phyloP scores from a whole-genome alignment of 2,888 invertebrate genomes.

The Dermolepida albohirtum region DNA sequence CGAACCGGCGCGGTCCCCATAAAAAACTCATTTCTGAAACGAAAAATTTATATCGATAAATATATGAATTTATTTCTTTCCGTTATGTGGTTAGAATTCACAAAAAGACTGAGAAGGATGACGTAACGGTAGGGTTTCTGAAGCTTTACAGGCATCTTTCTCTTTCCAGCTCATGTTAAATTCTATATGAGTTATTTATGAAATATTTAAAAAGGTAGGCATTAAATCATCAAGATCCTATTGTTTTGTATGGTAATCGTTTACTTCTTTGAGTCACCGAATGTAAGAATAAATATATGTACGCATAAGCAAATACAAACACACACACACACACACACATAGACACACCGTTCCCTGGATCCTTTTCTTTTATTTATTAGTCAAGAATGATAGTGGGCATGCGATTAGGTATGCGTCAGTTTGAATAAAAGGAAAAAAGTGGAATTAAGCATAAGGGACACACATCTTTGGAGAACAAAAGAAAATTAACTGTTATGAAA shows the following conservation, averaged over 20 bases:
- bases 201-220: constrained; percentile 43
- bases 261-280: too few relatives aligned
- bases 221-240: constrained; percentile 48
- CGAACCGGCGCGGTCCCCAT: background rate
- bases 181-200: constrained; percentile 48
- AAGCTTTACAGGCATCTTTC: background rate
- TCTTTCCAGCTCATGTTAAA: constrained; percentile 41
- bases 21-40: constrained; percentile 26
- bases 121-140: background rate
- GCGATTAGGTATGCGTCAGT: too few relatives aligned
- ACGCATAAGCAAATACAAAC: too few relatives aligned
- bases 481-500: too few relatives aligned
- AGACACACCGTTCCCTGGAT: too few relatives aligned
- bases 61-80: constrained; percentile 39
- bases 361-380: too few relatives aligned
- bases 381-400: too few relatives aligned
- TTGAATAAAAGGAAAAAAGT: too few relatives aligned
- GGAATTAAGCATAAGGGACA: too few relatives aligned
- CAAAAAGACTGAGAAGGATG: constrained; percentile 1
- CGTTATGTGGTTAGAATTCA: constrained; percentile 26
- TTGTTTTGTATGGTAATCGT: constrained; percentile 50
- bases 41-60: constrained; percentile 39
- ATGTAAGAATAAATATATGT: too few relatives aligned
- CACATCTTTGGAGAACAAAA: too few relatives aligned
- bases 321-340: too few relatives aligned